These are phyloP conservation scores for Ictalurus furcatus DNA, from an alignment of 2,113 vertebrate genomes.

Conservation along the genomic window DNA sequence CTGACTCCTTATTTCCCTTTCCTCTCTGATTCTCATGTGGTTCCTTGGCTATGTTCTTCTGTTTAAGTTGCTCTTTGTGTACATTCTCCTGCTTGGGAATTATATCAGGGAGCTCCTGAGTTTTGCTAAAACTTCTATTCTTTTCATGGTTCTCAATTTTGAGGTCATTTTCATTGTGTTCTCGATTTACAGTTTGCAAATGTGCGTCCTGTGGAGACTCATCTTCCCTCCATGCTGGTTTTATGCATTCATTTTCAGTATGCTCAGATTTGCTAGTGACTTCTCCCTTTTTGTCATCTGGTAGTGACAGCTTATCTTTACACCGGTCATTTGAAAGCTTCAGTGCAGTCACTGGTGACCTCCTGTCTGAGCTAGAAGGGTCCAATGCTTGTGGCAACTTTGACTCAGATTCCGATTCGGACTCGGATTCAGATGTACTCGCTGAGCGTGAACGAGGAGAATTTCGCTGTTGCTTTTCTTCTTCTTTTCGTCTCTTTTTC, in stretches of 20 bases:
- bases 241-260: constrained; percentile 35
- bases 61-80: constrained; percentile 62
- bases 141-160: constrained; percentile 52
- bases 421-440: constrained; percentile 72
- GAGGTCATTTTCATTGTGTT: constrained; percentile 44
- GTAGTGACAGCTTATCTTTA: constrained; percentile 20
- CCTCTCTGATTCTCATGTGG: constrained; percentile 63
- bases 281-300: constrained; percentile 35
- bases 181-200: constrained; percentile 52
- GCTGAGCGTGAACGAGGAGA: constrained; percentile 78
- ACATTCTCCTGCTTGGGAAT: constrained; percentile 73
- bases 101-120: constrained; percentile 75
- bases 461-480: constrained; percentile 72
- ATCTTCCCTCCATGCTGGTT: constrained; percentile 41
- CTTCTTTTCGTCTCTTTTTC: constrained; percentile 73
- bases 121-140: constrained; percentile 62
- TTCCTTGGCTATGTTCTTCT: constrained; percentile 58
- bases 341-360: constrained; percentile 56
- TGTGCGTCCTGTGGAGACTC: constrained; percentile 50
- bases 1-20: constrained; percentile 58
- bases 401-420: constrained; percentile 72
- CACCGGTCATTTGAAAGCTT: constrained; percentile 40
- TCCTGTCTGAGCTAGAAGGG: constrained; percentile 54
- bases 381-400: constrained; percentile 57
- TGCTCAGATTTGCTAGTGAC: constrained; percentile 35